These are phyloP conservation scores for Gallinago undulata DNA, from an alignment of 2,113 vertebrate genomes.

Conservation along the genomic window DNA sequence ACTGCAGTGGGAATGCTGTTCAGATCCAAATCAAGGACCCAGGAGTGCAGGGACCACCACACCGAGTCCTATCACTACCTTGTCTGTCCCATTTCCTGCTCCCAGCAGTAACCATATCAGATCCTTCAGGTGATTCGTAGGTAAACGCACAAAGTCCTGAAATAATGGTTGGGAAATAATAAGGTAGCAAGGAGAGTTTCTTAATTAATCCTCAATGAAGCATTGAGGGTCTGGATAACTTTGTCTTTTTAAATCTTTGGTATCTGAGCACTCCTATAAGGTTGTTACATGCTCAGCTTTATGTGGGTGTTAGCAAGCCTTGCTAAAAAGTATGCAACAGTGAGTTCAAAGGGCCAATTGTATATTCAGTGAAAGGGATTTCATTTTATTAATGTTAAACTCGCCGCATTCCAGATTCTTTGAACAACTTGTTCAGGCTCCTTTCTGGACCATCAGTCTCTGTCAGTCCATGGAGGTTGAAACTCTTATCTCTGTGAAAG, in stretches of 20 bases:
- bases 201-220: not conserved
- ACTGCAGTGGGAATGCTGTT: not conserved
- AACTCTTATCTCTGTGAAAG: slow-evolving; percentile 50
- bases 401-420: not conserved
- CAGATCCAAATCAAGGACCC: not conserved
- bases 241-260: not conserved
- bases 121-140: not conserved
- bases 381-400: slow-evolving; percentile 9
- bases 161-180: not conserved
- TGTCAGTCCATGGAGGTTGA: slow-evolving; percentile 20
- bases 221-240: not conserved
- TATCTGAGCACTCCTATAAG: not conserved
- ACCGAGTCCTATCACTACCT: not conserved
- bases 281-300: not conserved
- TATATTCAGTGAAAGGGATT: not conserved
- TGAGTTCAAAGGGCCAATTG: not conserved
- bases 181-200: not conserved
- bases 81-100: not conserved
- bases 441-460: slow-evolving; percentile 46
- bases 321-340: not conserved
- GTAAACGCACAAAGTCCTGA: not conserved
- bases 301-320: not conserved
- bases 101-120: not conserved
- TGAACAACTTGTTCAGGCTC: not conserved
- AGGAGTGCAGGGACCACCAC: not conserved